Base-by-base conservation (phyloP, 1,140 invertebrate species). In the Pogonomyrmex californicus region DNA sequence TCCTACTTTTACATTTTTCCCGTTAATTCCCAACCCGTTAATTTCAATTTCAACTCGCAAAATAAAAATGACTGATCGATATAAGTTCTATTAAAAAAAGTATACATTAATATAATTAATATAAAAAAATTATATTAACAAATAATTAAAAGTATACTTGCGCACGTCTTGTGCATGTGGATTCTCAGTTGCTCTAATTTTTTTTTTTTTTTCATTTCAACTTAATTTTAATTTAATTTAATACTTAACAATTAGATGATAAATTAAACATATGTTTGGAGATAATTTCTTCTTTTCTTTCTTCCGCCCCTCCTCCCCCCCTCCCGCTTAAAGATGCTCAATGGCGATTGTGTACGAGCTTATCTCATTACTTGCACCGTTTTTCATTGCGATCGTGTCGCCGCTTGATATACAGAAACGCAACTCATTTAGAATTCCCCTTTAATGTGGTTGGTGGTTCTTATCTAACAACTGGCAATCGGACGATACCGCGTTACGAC, bases 401-500 rank as follows among this genome's bases (percentile, higher is more conserved):
- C 10, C 14, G 33, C n/a, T 23, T 12, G 7, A 54, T 6, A 9
- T 7, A 78, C 60, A 47, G 33, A 65, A 49, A 51, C 33, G 33
- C 12, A 30, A 44, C n/a, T 51, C 47, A 47, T 4, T 4, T 38
- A 49, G 14, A 63, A 47, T 79, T 36, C 63, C 54, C 36, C 36
- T 83, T 30, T 5, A 65, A 14, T 41, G 38, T 62, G 33, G 63
- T 5, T 44, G 23, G n/a, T n/a, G 4, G 23, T 17, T 73, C 41
- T 83, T 83, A 83, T 83, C 68, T 62, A 49, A 73, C 17, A 66
- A 60, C 17, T 51, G 33, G 33, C 54, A 62, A 58, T 83, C 79
- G 79, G 30, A 82, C 17, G 68, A 83, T 83, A 75, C 54, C 41
- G 68, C 56, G n/a, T 75, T 83, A 62, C 44, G 68, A 83, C 68